Percentiles rank a stretch among this genome's conserved stretches.
Evolutionary conservation across 2,888 invertebrate species (phyloP).

Genomic region (Omphaloscelis lunosa): DNA sequence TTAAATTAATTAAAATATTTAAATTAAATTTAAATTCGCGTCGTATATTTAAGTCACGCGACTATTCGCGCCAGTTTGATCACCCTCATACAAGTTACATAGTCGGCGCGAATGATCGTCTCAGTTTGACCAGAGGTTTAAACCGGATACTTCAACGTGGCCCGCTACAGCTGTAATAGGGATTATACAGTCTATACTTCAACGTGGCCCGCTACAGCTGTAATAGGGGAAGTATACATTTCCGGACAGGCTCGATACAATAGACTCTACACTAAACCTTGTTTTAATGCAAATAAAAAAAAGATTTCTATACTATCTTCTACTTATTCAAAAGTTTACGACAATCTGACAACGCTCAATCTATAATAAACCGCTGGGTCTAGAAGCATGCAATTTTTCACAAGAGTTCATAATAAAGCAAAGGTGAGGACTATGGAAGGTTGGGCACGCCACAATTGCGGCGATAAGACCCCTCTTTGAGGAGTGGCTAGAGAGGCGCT

Average conservation of each 20-base stretch:
- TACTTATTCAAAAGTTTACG: background rate
- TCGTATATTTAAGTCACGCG: too few relatives aligned
- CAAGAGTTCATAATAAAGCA: background rate
- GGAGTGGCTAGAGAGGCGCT: too few relatives aligned
- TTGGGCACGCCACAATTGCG: too few relatives aligned
- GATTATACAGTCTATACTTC: background rate
- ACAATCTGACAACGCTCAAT: background rate
- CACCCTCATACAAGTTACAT: background rate
- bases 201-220: background rate
- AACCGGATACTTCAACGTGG: background rate
- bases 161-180: background rate
- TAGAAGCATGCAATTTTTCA: background rate
- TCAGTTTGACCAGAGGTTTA: background rate
- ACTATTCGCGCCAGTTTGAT: background rate
- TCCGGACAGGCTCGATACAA: background rate
- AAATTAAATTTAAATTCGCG: too few relatives aligned
- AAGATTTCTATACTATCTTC: background rate
- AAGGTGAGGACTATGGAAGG: background rate
- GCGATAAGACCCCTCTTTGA: too few relatives aligned
- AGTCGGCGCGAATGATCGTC: background rate
- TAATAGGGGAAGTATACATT: background rate
- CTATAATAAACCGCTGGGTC: background rate
- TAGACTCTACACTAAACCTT: background rate
- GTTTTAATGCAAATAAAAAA: background rate
- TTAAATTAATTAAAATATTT: too few relatives aligned